Evolutionary conservation across 1,140 invertebrate genomes (phyloP).

Genomic region (Thaumatotibia leucotreta): DNA sequence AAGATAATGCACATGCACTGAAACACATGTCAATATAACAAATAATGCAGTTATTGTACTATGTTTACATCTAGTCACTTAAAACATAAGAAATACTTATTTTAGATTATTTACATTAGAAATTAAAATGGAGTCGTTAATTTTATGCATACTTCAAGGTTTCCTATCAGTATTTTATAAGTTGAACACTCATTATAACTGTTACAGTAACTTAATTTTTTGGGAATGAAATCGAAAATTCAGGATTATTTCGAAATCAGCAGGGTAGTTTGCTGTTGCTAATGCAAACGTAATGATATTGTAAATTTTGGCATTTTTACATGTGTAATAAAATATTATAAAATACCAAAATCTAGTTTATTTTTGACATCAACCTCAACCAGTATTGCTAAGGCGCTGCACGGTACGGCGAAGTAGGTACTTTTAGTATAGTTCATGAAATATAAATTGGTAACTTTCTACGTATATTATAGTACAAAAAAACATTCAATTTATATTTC

Average conservation of each 20-base stretch:
- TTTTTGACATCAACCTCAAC: background rate
- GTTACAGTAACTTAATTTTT: too few relatives aligned
- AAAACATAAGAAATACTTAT: background rate
- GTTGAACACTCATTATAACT: background rate
- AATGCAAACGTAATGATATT: background rate
- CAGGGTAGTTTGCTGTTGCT: background rate
- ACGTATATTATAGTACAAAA: too few relatives aligned
- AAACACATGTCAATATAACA: background rate
- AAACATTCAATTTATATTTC: too few relatives aligned
- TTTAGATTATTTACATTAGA: background rate
- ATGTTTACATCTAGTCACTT: background rate
- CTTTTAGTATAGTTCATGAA: too few relatives aligned
- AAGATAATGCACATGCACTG: constrained; percentile 31
- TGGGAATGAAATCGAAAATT: background rate
- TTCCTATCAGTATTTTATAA: background rate
- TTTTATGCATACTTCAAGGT: background rate
- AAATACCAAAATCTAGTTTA: background rate
- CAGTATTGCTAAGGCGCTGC: too few relatives aligned
- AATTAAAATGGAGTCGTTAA: background rate
- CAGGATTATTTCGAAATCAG: background rate
- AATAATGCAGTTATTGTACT: background rate
- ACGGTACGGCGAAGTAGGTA: too few relatives aligned
- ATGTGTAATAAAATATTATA: background rate
- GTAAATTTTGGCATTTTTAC: constrained; percentile 6
- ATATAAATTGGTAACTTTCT: too few relatives aligned